These are phyloP conservation scores for Chymomyza fuscimana DNA, from an alignment of 2,888 invertebrate genomes.

Conservation along the genomic window DNA sequence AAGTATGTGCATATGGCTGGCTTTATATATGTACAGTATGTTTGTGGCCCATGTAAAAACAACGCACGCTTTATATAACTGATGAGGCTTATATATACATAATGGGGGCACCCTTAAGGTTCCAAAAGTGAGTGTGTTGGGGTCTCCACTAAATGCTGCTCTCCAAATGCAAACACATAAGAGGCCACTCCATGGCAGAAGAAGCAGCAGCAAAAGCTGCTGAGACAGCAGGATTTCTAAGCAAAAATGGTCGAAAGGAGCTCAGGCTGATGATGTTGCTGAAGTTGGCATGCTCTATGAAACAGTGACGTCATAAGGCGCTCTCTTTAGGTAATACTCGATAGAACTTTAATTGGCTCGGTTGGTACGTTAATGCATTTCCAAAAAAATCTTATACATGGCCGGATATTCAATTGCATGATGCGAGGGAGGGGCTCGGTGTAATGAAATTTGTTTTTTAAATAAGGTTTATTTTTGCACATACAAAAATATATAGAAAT, in stretches of 20 bases:
- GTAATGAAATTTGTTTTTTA: no score
- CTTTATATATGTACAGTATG: neutral
- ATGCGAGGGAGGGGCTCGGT: no score
- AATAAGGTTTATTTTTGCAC: no score
- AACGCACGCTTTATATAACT: neutral
- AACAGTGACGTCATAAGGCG: no score
- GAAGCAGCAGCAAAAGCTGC: slow-evolving; percentile 11
- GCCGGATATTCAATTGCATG: no score
- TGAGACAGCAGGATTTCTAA: slow-evolving; percentile 42
- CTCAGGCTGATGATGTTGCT: no score
- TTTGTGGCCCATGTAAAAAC: neutral
- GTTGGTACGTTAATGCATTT: no score
- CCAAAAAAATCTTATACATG: no score
- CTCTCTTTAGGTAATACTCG: no score
- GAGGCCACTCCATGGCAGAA: slow-evolving; percentile 44
- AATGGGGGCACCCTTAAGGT: neutral
- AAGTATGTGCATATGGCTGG: neutral
- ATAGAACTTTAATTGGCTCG: no score
- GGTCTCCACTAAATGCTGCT: neutral
- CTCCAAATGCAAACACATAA: slow-evolving; percentile 13
- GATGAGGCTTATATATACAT: slow-evolving; percentile 11
- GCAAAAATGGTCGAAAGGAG: slow-evolving; percentile 28
- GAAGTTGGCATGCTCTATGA: no score
- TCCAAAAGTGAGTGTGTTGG: neutral
- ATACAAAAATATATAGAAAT: no score